phyloP scores from a whole-genome alignment of 2,888 invertebrate genomes.

The Melinopterus prodromus region DNA sequence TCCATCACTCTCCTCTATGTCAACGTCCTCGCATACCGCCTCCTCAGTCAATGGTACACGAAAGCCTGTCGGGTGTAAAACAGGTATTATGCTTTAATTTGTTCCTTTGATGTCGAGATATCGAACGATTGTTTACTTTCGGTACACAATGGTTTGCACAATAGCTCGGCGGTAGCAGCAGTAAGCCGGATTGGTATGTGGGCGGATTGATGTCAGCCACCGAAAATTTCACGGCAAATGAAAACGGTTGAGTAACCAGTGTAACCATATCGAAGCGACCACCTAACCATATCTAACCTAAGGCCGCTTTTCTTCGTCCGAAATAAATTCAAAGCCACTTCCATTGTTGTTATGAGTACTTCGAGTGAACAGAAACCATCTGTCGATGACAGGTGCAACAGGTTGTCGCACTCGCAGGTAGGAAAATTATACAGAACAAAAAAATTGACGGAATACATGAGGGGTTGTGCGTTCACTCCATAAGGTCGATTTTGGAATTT shows the following conservation, averaged over 20 bases:
- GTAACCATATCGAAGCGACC: not conserved
- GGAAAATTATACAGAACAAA: not conserved
- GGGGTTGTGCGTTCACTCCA: not conserved
- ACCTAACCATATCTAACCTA: not conserved
- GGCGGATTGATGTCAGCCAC: slow-evolving; percentile 4
- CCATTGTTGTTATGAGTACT: not conserved
- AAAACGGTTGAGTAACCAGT: not conserved
- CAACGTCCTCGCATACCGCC: not conserved
- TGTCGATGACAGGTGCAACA: not conserved
- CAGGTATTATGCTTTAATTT: not conserved
- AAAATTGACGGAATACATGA: not conserved
- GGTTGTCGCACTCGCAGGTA: not conserved
- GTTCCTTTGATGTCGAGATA: not conserved
- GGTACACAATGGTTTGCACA: not conserved
- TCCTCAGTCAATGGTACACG: not conserved
- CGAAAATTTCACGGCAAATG: not conserved
- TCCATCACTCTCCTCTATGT: not conserved
- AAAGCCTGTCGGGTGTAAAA: not conserved
- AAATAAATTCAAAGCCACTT: not conserved
- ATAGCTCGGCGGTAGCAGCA: not conserved
- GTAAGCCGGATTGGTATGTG: not conserved
- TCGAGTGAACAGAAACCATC: not conserved
- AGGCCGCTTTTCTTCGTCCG: not conserved
- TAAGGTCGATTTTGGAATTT: not conserved
- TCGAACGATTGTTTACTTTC: not conserved